Conservation (phyloP, 1,140 invertebrate species). For the Saxidomus purpurata region DNA sequence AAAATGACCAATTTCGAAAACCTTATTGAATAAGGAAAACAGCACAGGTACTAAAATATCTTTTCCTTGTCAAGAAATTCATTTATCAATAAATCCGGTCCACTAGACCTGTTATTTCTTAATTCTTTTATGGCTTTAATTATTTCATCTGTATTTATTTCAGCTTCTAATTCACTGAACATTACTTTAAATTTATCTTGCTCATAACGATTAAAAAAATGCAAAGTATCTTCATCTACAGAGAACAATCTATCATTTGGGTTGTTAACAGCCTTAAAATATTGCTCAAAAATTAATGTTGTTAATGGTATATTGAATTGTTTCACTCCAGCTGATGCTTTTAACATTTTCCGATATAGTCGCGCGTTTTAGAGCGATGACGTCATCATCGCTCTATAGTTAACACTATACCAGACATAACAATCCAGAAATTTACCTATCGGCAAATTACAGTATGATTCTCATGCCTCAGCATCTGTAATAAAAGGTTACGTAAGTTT, state of each 20-base stretch:
- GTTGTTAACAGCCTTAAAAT: background rate
- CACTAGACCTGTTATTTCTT: background rate
- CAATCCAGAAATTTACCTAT: no score
- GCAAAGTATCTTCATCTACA: slow-evolving; percentile 1
- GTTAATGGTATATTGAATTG: background rate
- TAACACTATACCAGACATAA: no score
- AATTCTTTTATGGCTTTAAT: background rate
- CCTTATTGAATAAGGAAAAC: slow-evolving; percentile 10
- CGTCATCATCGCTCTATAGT: no score
- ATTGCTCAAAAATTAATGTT: background rate
- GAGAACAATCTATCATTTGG: background rate
- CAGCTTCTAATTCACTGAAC: background rate
- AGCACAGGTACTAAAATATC: background rate
- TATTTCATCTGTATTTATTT: background rate
- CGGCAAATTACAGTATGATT: no score
- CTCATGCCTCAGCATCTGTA: no score
- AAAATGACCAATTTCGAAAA: background rate
- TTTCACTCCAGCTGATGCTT: background rate
- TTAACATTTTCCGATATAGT: background rate
- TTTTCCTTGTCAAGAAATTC: slow-evolving; percentile 33
- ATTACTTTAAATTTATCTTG: slow-evolving; percentile 12
- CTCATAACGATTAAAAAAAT: slow-evolving; percentile 9
- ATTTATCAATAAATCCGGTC: background rate
- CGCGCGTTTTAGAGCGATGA: slow-evolving; percentile 39
- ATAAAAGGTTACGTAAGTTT: no score